Conservation (phyloP, 2,113 vertebrate species). For the Pelodiscus sinensis region DNA sequence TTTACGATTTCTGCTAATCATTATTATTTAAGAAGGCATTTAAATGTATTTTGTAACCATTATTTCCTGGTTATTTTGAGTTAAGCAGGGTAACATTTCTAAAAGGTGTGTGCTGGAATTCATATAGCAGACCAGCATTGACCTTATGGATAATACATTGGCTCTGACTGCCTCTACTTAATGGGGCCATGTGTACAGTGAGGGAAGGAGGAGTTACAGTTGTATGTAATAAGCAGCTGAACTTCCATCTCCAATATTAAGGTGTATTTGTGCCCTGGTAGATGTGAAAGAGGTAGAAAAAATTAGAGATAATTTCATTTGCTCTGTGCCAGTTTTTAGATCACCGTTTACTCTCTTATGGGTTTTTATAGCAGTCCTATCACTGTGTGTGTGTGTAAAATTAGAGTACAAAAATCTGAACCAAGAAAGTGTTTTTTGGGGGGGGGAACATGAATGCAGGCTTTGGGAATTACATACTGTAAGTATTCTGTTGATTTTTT, state of each 20-base stretch:
- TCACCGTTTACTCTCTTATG: background rate
- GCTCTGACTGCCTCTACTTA: background rate
- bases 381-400: background rate
- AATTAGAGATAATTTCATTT: background rate
- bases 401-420: background rate
- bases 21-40: background rate
- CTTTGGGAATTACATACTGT: background rate
- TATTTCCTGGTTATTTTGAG: background rate
- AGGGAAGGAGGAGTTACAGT: conserved; percentile 1
- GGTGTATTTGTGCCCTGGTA: conserved; percentile 19
- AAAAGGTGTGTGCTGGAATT: background rate
- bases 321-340: background rate
- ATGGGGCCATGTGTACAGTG: background rate
- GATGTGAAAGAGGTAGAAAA: conserved; percentile 30
- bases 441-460: conserved; percentile 11
- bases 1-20: background rate
- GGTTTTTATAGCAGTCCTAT: conserved; percentile 21
- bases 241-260: conserved; percentile 44
- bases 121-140: background rate
- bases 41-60: background rate
- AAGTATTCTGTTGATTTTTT: background rate
- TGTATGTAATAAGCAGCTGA: conserved; percentile 41
- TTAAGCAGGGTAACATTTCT: background rate
- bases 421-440: background rate
- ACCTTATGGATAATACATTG: conserved; percentile 14